Evolutionary conservation across 2,113 vertebrate genomes (phyloP).

Genomic region (Perccottus glenii): DNA sequence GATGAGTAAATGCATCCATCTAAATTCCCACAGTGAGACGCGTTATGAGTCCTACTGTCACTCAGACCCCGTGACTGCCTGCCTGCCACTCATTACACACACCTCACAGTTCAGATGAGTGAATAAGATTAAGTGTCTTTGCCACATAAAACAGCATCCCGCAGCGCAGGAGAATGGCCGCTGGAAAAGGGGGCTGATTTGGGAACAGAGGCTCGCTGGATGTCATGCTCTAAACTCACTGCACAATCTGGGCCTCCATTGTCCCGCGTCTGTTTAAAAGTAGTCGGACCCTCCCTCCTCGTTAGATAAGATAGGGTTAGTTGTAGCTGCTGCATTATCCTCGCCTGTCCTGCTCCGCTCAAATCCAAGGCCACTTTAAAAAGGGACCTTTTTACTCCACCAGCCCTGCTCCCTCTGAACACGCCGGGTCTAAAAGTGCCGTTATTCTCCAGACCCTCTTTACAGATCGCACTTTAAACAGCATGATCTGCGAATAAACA

Average conservation of each 20-base stretch:
- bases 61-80: constrained; percentile 15
- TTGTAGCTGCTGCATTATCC: constrained; percentile 41
- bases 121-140: constrained; percentile 90
- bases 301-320: constrained; percentile 82
- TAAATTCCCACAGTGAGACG: constrained; percentile 37
- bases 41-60: constrained; percentile 30
- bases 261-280: constrained; percentile 82
- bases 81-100: constrained; percentile 73
- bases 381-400: constrained; percentile 26
- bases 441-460: constrained; percentile 77
- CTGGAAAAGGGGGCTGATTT: constrained; percentile 76
- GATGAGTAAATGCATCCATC: constrained; percentile 4
- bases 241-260: constrained; percentile 80
- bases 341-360: constrained; percentile 35
- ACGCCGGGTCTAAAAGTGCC: constrained; percentile 70
- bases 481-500: constrained; percentile 93
- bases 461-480: constrained; percentile 84
- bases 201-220: constrained; percentile 78
- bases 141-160: constrained; percentile 90
- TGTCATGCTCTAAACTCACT: constrained; percentile 86
- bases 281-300: constrained; percentile 81
- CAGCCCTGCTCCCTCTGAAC: constrained; percentile 62
- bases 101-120: constrained; percentile 75
- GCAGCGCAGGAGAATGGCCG: constrained; percentile 82
- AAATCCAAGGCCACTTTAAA: constrained; percentile 68